Evolutionary conservation across 2,888 invertebrate species (phyloP), one percentile per base, ranked within the genome.

Genomic region (Lithophane semibrunnea): DNA sequence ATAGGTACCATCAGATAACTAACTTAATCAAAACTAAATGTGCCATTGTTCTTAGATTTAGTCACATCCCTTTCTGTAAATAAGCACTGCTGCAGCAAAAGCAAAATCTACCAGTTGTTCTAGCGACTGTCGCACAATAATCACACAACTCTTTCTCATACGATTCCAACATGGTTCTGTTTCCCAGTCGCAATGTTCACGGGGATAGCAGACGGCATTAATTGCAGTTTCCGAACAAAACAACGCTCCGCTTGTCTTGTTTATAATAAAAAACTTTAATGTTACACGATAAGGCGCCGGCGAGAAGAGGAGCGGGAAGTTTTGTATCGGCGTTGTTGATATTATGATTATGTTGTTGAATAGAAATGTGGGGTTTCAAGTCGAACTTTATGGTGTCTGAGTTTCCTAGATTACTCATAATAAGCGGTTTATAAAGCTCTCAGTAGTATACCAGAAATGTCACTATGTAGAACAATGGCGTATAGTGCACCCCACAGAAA

Each of bases 141-240:
- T 74, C 29, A 37, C 37, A 16, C 58, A 67, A 77, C 29, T 64
- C 3, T 0, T 9, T 44, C 60, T 12, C 18, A 12, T 18, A 37
- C 37, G 24, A 12, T 13, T 42, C 56, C 42, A 24, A 49, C 21
- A 44, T 65, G n/a, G 63, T 21, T 47, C 63, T 58, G 58, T 60
- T 42, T 68, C 63, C n/a, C 73, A 63, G 71, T 67, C 47, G 77
- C 79, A 58, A 73, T 65, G 74, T 73, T 71, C 77, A 49, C 83
- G 52, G 60, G 71, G 85, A 84, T 81, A 78, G 84, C 77, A 82
- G 85, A 78, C 83, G 87, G 84, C 88, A 88, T 89, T 89, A 86
- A 90, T 91, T 90, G 88, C 89, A 89, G 88, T 89, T 87, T 87
- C 70, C 49, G 73, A 89, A 87, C 87, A 87, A 88, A 84, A 86